Percentiles rank a stretch among this genome's conserved stretches.
Conservation (phyloP, 1,140 invertebrate species). For the Protaetia brevitarsis region DNA sequence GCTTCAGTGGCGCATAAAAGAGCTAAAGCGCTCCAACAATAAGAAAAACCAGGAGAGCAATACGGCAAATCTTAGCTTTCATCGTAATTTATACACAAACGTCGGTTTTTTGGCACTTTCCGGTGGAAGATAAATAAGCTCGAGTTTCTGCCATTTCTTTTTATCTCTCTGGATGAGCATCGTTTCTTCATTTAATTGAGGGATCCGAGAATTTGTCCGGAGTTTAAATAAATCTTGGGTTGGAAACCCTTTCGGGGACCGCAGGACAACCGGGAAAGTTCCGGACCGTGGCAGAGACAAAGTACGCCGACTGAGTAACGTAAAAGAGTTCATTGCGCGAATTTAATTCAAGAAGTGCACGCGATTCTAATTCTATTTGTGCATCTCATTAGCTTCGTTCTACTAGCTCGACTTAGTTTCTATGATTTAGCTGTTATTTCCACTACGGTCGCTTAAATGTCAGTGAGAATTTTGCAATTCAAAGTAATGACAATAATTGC, state of each 20-base stretch:
- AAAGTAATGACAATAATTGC: too few relatives aligned
- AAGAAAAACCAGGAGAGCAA: too few relatives aligned
- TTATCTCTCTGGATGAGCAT: not conserved
- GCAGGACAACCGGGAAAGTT: constrained; percentile 7
- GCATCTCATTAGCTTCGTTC: not conserved
- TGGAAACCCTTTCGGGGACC: not conserved
- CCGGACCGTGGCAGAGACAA: constrained; percentile 4
- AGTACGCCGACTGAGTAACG: not conserved
- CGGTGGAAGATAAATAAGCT: not conserved
- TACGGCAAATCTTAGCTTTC: too few relatives aligned
- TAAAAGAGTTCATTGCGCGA: not conserved
- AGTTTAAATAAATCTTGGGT: not conserved
- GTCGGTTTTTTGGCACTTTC: not conserved
- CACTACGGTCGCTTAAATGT: too few relatives aligned
- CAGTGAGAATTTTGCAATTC: too few relatives aligned
- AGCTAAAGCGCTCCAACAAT: too few relatives aligned
- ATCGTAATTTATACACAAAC: not conserved
- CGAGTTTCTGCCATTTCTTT: constrained; percentile 1
- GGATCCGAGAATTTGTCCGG: constrained; percentile 3
- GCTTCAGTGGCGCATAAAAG: too few relatives aligned
- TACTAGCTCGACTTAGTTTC: too few relatives aligned
- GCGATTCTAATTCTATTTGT: constrained; percentile 1
- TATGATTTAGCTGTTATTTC: too few relatives aligned
- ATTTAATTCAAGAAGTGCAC: constrained; percentile 3
- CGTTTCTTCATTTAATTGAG: constrained; percentile 15